Base-by-base conservation (phyloP, 2,113 vertebrate genomes). In the Calidris pygmaea region DNA sequence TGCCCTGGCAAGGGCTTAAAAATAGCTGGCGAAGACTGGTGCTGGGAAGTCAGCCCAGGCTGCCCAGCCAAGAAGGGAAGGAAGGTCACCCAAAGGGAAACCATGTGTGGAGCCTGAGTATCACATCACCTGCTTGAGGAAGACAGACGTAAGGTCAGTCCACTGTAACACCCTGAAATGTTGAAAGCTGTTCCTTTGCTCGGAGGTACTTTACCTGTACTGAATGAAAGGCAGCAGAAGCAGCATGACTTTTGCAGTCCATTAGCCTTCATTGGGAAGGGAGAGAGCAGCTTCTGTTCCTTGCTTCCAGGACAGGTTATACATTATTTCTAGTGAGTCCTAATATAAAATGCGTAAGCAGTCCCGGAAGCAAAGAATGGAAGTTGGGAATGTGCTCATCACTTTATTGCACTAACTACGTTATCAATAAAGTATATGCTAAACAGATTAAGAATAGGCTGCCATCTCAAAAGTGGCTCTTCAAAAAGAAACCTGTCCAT, bases 371-470 rank as follows among this genome's bases (percentile, higher is more conserved):
- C 32, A 74, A 86, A 68, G n/a, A 77, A 50, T 89, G 26, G 37
- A 67, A 52, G 15, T 37, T 95, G 41, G 41, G 59, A 93, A 77
- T 58, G 65, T 67, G 41, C 63, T 92, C 50, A 59, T 81, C 12
- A 3, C 76, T 50, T 83, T 45, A 77, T 48, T 86, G 56, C 55
- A 19, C n/a, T 90, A 94, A 77, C 65, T 88, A 23, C 16, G 12
- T 85, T 94, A 84, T 50, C 72, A 53, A 63, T 79, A 87, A 88
- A 87, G 67, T 60, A 26, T 70, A 43, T 71, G 43, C 37, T 93
- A 84, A 90, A 77, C 59, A 12, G 50, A 80, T 93, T 93, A 91
- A 83, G 78, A 71, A 41, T 43, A 72, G 63, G 37, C 81, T 95
- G 43, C 35, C 55, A 53, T 93, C 63, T 88, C 62, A 80, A 71